Evolutionary conservation across 2,888 invertebrate species (phyloP).

Genomic region (Emesis russula): DNA sequence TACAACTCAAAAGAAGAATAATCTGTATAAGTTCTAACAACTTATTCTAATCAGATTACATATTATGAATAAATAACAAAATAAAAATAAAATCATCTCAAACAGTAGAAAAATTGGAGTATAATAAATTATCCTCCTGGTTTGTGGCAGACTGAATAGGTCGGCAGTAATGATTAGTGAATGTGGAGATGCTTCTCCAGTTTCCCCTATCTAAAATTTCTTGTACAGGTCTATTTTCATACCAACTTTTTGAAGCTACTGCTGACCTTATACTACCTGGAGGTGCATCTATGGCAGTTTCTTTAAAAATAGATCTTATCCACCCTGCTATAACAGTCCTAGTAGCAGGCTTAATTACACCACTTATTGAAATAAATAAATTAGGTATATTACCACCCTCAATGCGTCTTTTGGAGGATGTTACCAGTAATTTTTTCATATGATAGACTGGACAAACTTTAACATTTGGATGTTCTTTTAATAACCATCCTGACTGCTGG

Average conservation of each 20-base stretch:
- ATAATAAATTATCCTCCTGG: neutral
- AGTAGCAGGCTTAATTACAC: constrained; percentile 37
- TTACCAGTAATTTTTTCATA: neutral
- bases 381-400: constrained; percentile 16
- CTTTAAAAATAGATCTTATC: constrained; percentile 40
- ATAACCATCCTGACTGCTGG: constrained; percentile 18
- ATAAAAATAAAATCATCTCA: neutral
- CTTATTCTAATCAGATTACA: too few species aligned
- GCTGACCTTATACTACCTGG: constrained; percentile 66
- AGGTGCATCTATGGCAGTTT: constrained; percentile 45
- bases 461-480: neutral
- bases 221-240: constrained; percentile 56
- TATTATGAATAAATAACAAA: neutral
- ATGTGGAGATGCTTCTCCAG: constrained; percentile 50
- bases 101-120: neutral
- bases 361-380: constrained; percentile 52
- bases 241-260: constrained; percentile 63
- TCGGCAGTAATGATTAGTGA: constrained; percentile 53
- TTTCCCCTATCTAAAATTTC: constrained; percentile 62
- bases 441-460: neutral
- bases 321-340: constrained; percentile 55
- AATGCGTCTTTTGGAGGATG: neutral
- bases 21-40: too few species aligned
- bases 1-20: too few species aligned
- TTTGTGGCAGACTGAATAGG: neutral